Conservation (phyloP, 2,797 vertebrate species). For the Centropyge bicolor region DNA sequence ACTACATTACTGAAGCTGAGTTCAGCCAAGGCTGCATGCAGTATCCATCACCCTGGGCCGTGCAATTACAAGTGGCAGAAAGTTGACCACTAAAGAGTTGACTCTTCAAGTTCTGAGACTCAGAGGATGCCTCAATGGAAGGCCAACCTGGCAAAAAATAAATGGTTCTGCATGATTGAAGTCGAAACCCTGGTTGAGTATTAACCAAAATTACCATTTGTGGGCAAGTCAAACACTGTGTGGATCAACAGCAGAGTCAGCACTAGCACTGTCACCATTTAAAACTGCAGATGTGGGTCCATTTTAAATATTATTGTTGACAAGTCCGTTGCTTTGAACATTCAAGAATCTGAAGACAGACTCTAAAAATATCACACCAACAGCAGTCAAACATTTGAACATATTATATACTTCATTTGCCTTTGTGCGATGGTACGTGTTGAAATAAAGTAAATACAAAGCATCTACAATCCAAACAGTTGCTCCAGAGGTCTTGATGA, state of each 20-base stretch:
- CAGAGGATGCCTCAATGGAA: slow-evolving; percentile 57
- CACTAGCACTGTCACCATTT: slow-evolving; percentile 30
- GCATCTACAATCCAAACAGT: slow-evolving; percentile 11
- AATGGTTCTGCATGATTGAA: slow-evolving; percentile 51
- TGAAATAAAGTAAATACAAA: slow-evolving; percentile 21
- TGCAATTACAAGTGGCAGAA: slow-evolving; percentile 68
- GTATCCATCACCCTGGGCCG: slow-evolving; percentile 59
- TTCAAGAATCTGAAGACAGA: slow-evolving; percentile 9
- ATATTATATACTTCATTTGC: slow-evolving; percentile 2
- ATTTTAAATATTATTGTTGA: slow-evolving; percentile 51
- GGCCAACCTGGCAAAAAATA: slow-evolving; percentile 60
- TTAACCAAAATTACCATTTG: slow-evolving; percentile 46
- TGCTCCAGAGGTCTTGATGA: background rate
- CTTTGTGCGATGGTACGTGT: background rate
- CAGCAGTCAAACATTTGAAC: slow-evolving; percentile 7
- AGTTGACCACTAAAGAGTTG: slow-evolving; percentile 68
- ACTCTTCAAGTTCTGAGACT: slow-evolving; percentile 63
- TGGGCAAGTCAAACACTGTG: slow-evolving; percentile 33
- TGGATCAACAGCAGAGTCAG: slow-evolving; percentile 56
- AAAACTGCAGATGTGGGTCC: slow-evolving; percentile 28
- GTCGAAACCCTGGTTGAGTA: slow-evolving; percentile 55
- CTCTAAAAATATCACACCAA: slow-evolving; percentile 16
- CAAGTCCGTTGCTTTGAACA: slow-evolving; percentile 31
- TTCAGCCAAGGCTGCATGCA: slow-evolving; percentile 63
- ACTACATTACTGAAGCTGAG: slow-evolving; percentile 53